phyloP scores from a whole-genome alignment of 2,888 invertebrate species.

The Meteorus colon region DNA sequence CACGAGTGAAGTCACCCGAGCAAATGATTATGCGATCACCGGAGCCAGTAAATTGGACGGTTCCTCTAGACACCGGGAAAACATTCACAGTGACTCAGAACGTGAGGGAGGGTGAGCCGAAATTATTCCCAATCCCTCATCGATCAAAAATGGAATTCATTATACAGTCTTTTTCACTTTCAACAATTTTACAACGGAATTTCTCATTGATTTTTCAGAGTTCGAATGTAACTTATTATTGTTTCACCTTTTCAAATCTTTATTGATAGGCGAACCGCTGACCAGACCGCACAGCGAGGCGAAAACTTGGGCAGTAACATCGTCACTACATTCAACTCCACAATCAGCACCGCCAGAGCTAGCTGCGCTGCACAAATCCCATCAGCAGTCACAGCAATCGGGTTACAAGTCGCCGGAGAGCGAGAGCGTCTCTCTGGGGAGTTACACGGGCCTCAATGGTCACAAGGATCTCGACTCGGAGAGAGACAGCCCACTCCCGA shows the following conservation, averaged over 20 bases:
- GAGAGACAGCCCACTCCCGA: conserved; percentile 67
- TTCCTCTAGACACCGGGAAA: conserved; percentile 93
- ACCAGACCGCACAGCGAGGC: conserved; percentile 92
- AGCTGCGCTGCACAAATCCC: conserved; percentile 75
- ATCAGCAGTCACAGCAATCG: conserved; percentile 66
- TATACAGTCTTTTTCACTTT: too few species aligned
- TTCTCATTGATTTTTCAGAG: too few species aligned
- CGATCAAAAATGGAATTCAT: background rate
- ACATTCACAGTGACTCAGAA: conserved; percentile 95
- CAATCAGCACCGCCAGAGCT: conserved; percentile 82
- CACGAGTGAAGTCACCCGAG: conserved; percentile 93
- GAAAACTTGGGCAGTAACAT: conserved; percentile 83
- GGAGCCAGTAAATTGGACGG: conserved; percentile 96
- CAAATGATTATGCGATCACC: conserved; percentile 94
- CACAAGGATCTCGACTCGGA: conserved; percentile 70
- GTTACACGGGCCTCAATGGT: conserved; percentile 69
- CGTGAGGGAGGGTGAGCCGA: conserved; percentile 82
- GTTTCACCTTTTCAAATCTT: background rate
- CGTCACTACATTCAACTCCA: conserved; percentile 79
- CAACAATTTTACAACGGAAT: too few species aligned
- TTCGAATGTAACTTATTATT: too few species aligned
- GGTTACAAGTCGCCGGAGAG: conserved; percentile 72
- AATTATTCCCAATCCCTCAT: background rate
- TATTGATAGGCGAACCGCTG: conserved; percentile 79
- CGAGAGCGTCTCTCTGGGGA: conserved; percentile 71